Base-by-base conservation (phyloP, 1,140 invertebrate species). In the Drosophila ogumai region DNA sequence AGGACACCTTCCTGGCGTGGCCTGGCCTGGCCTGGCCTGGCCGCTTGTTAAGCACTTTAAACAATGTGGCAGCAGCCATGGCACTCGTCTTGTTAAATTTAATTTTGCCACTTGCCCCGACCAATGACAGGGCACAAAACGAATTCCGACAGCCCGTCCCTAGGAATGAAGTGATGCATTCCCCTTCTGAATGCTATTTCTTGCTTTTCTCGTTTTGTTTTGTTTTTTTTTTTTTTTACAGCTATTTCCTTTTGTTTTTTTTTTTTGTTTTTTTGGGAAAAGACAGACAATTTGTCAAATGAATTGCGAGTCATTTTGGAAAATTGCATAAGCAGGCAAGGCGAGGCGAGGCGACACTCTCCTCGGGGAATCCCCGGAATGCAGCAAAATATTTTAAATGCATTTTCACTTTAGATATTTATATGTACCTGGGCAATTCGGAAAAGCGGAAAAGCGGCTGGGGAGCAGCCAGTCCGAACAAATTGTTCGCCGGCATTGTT, bases 51-150 rank as follows among this genome's bases (percentile, higher is more conserved):
- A 75, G 85, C 85, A 85, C 85, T 84, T 88, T 88, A 84, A 88
- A 88, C 84, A 90, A 85, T 88, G 80, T 72, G 80, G 80, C 75
- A 78, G 68, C 72, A 13, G 25, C 25, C 25, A 31, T 68, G 75
- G 75, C 66, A 58, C 56, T 66, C 74, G 54, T 55, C 44, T 90
- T 88, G 84, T 88, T 88, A 90, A 85, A 88, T 88, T 85, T 88
- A 88, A 88, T 88, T 88, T 79, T 90, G 85, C 81, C 85, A 88
- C 85, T 88, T 88, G 81, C 74, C 82, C 80, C 82, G 79, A 88
- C 84, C 82, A 84, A 90, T 84, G 84, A 90, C 85, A 85, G 85
- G 69, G 74, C 74, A 78, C 63, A 64, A 73, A 84, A 81, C 75
- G 71, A 79, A 68, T 68, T 38, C 61, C 52, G 72, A 81, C 82